Evolutionary conservation across 2,113 vertebrate species (phyloP), one percentile per base, ranked within the genome.

Genomic region (Triplophysa siluroides): DNA sequence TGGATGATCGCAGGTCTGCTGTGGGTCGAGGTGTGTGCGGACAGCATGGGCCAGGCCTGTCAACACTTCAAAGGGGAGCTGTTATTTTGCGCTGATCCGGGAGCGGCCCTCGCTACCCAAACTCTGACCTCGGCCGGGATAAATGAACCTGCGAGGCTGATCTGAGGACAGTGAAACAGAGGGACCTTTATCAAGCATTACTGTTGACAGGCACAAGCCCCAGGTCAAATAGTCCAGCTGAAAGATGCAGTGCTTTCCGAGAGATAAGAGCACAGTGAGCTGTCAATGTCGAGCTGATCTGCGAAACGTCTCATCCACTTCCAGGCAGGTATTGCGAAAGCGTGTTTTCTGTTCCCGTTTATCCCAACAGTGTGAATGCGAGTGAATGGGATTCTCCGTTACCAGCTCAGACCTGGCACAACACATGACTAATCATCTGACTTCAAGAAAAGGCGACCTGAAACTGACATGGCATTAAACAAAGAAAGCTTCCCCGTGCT

Each of bases 1-100:
- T 83, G 84, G 89, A 85, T 85, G 84, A 85, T 79, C 71, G 41
- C 72, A 62, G 87, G 54, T 74, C 79, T 14, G 18, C 52, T 63
- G 52, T 54, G 78, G 78, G 83, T 82, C 74, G 72, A 77, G 76
- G 45, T 69, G 74, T 64, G 69, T 41, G 67, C 56, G 61, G 78
- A 84, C 75, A 79, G n/a, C 47, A 13, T 13, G 23, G 26, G 61
- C 41, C 41, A 52, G 41, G 14, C 38, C 73, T 82, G 83, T 85
- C 83, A 67, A 80, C 80, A 29, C 83, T 61, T 54, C 63, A 54
- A 50, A 56, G 23, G 19, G 47, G 50, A 26, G 66, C 75, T 65
- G 78, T 77, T 23, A 23, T 66, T 75, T 24, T 38, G 29, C 50
- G 23, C 71, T 80, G 77, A 72, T 69, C 62, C 9, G n/a, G 62